phyloP scores from a whole-genome alignment of 2,797 vertebrate genomes.

The Staurois parvus region DNA sequence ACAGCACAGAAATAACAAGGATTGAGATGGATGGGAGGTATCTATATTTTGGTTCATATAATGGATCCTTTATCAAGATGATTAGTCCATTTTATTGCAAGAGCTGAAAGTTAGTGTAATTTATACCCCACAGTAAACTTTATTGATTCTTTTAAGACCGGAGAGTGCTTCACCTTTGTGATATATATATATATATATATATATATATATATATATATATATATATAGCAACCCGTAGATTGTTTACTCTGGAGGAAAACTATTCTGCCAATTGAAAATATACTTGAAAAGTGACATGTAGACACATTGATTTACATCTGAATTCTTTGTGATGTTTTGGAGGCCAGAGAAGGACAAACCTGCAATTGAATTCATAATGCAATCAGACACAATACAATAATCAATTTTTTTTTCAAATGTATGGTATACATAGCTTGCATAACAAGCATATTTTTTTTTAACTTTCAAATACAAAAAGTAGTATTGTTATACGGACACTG shows the following conservation, averaged over 20 bases:
- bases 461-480: background rate
- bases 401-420: background rate
- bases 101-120: slow-evolving; percentile 30
- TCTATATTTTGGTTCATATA: slow-evolving; percentile 34
- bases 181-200: slow-evolving; percentile 40
- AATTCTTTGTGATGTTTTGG: slow-evolving; percentile 22
- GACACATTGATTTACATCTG: slow-evolving; percentile 32
- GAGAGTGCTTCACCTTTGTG: slow-evolving; percentile 30
- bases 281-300: slow-evolving; percentile 41
- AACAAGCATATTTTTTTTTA: background rate
- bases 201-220: slow-evolving; percentile 41
- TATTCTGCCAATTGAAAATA: slow-evolving; percentile 40
- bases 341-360: slow-evolving; percentile 16
- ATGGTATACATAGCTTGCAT: background rate
- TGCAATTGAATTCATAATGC: slow-evolving; percentile 5
- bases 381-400: background rate
- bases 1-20: background rate
- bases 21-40: slow-evolving; percentile 5
- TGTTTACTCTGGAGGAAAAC: slow-evolving; percentile 42
- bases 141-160: slow-evolving; percentile 43
- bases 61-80: slow-evolving; percentile 33
- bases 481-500: background rate
- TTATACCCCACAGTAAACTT: slow-evolving; percentile 45
- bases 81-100: slow-evolving; percentile 33
- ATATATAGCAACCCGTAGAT: slow-evolving; percentile 14